Conservation (phyloP, 2,888 invertebrate species). For the Hartigia nigra region DNA sequence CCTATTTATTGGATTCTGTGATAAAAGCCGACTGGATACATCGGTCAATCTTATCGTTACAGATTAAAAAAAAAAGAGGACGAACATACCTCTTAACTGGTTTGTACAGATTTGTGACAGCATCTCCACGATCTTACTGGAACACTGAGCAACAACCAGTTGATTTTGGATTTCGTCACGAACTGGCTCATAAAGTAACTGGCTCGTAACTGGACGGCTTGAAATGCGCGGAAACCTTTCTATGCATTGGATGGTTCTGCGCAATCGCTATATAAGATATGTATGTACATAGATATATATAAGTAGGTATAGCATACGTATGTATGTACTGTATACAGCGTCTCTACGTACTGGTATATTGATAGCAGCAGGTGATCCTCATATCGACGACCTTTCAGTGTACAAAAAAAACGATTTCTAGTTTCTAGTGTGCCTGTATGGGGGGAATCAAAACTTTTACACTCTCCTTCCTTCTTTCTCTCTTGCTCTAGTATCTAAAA, state of each 20-base stretch:
- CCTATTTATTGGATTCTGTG: neutral
- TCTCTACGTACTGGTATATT: neutral
- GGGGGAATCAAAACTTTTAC: neutral
- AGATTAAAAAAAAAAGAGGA: neutral
- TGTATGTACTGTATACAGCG: neutral
- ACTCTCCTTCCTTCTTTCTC: too few species aligned
- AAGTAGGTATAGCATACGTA: neutral
- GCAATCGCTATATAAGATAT: conserved; percentile 33
- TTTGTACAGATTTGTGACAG: neutral
- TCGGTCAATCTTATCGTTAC: neutral
- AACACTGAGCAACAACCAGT: neutral
- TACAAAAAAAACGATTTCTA: neutral
- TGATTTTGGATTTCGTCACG: conserved; percentile 22
- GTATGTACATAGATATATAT: neutral
- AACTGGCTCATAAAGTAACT: conserved; percentile 43
- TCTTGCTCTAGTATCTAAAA: neutral
- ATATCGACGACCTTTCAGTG: neutral
- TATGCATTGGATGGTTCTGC: conserved; percentile 38
- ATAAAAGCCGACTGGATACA: neutral
- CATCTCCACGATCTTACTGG: neutral
- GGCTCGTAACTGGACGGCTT: conserved; percentile 42
- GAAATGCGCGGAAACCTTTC: conserved; percentile 36
- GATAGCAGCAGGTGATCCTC: neutral
- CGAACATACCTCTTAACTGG: neutral
- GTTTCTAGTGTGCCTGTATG: neutral